phyloP scores from a whole-genome alignment of 2,888 invertebrate species.

The Acrocyrtus sp. region DNA sequence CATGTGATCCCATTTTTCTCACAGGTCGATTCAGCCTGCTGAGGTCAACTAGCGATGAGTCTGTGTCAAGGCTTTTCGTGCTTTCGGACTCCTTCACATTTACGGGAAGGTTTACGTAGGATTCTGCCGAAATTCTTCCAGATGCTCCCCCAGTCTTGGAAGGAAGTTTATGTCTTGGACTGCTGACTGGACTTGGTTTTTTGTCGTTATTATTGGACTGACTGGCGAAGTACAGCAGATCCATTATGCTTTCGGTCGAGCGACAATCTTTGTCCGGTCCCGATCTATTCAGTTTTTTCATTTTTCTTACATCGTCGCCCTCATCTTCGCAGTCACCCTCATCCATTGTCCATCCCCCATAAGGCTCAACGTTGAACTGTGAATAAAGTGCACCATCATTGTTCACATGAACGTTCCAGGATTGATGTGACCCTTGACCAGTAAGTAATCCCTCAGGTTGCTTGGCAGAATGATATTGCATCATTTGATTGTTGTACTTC shows the following conservation, averaged over 20 bases:
- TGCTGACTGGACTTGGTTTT: background rate
- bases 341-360: conserved; percentile 1
- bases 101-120: background rate
- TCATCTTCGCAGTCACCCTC: background rate
- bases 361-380: conserved; percentile 16
- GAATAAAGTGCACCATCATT: conserved; percentile 11
- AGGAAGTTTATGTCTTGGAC: background rate
- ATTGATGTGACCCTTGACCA: background rate
- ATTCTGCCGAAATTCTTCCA: background rate
- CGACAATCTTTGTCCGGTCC: too few relatives aligned
- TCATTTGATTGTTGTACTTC: background rate
- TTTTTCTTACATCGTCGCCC: background rate
- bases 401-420: conserved; percentile 4
- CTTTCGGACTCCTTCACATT: too few relatives aligned
- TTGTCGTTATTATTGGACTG: background rate
- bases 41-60: background rate
- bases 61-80: background rate
- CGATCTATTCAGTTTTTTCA: too few relatives aligned
- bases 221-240: background rate
- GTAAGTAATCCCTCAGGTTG: background rate
- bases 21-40: conserved; percentile 4
- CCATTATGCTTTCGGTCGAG: too few relatives aligned
- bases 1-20: conserved; percentile 14
- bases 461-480: background rate
- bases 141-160: background rate